phyloP scores from a whole-genome alignment of 37 sponge, comb jelly and placozoan species.

The Petrosia ficiformis region DNA sequence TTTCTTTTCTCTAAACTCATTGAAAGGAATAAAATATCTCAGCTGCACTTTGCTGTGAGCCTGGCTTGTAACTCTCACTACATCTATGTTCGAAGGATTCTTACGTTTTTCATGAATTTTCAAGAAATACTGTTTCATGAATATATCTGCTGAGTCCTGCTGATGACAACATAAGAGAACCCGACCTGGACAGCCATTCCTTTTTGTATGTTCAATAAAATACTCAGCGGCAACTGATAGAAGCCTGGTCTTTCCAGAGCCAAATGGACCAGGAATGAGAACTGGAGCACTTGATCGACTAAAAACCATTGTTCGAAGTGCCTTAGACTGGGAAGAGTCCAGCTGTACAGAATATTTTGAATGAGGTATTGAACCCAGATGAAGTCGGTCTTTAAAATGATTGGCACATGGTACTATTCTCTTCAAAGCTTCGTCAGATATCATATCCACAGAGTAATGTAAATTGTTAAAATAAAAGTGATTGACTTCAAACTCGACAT shows the following conservation, averaged over 20 bases:
- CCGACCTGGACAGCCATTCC: not conserved
- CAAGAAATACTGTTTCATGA: conserved; percentile 18
- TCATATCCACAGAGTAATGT: conserved; percentile 16
- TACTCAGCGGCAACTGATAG: conserved; percentile 28
- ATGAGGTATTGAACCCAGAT: not conserved
- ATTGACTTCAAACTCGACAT: conserved; percentile 29
- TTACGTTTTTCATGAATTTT: not conserved
- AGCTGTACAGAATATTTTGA: not conserved
- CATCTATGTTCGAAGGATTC: not conserved
- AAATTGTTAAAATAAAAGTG: conserved; percentile 44
- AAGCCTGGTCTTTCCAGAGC: conserved; percentile 62
- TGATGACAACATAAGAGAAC: conserved; percentile 61
- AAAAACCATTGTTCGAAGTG: conserved; percentile 13
- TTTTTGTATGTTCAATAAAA: not conserved
- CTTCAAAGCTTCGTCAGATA: not conserved
- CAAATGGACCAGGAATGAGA: conserved; percentile 68
- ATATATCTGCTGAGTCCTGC: conserved; percentile 26
- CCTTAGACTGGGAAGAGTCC: conserved; percentile 28
- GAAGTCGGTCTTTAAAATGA: not conserved
- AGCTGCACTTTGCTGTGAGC: no score
- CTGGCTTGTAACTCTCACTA: not conserved
- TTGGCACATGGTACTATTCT: conserved; percentile 4
- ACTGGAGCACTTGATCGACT: conserved; percentile 25
- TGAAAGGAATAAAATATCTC: not conserved
- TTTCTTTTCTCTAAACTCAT: not conserved